Base-by-base conservation (phyloP, 2,113 vertebrate genomes). In the Thunnus maccoyii region DNA sequence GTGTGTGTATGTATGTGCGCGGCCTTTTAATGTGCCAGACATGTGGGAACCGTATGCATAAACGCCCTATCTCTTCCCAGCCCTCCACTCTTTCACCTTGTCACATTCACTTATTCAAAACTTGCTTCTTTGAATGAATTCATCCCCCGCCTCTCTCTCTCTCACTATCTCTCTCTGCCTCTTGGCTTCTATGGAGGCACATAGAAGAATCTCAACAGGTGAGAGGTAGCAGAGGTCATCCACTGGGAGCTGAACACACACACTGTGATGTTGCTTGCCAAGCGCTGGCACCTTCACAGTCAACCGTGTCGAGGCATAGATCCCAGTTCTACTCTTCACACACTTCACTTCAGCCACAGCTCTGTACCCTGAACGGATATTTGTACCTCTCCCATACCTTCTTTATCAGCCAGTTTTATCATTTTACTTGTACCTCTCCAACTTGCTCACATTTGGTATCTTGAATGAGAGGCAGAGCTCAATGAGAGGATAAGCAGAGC, bases 81-180 rank as follows among this genome's bases (percentile, higher is more conserved):
- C 69, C 81, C 90, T 80, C 76, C 73, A 78, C 82, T 88, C 88
- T 80, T 88, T 92, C 90, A 86, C 91, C 90, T 90, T 92, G 91
- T 94, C 91, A 91, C 85, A 85, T 92, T 86, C 91, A 88, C 85
- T 93, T 93, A 91, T 86, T 92, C 90, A 80, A 85, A 91, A 90
- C 76, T 83, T 70, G 78, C 76, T 65, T 72, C 87, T 85, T 88
- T 86, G 78, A 90, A 89, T 90, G 86, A 91, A 92, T 92, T 92
- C 84, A 79, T 84, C 72, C 60, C 47, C 22, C 44, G 8, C 41
- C n/a, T 57, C 67, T 20, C 64, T 61, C 73, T 61, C 72, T 67
- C 74, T 3, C 76, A 70, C 60, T 75, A 50, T 62, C 61, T 82
- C 88, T 79, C 64, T 7, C 51, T 13, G 51, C 68, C 75, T 83